Evolutionary conservation across 2,888 invertebrate genomes (phyloP).

Genomic region (Timema podura): DNA sequence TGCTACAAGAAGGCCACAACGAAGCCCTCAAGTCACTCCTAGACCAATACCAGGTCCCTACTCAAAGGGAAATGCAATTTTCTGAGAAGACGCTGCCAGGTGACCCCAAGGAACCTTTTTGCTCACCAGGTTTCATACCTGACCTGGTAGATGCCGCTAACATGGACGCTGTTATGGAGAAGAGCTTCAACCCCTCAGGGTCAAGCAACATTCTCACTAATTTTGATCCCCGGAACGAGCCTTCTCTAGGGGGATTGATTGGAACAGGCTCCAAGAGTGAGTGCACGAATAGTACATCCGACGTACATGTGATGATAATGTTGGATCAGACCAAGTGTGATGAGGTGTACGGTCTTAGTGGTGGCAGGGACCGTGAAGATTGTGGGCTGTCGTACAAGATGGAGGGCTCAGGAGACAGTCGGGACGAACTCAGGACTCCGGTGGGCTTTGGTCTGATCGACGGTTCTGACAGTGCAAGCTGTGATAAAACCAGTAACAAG

Average conservation of each 20-base stretch:
- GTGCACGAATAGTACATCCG: not conserved
- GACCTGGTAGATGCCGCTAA: not conserved
- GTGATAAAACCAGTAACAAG: no score
- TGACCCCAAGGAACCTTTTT: not conserved
- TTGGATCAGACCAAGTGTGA: no score
- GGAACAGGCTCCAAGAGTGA: not conserved
- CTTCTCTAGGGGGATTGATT: not conserved
- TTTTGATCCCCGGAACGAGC: not conserved
- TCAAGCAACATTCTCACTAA: not conserved
- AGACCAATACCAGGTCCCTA: not conserved
- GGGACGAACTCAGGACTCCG: no score
- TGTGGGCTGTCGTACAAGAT: no score
- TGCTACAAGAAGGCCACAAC: conserved; percentile 4
- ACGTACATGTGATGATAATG: conserved; percentile 11
- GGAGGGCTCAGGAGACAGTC: no score
- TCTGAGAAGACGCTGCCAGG: not conserved
- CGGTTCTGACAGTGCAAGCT: no score
- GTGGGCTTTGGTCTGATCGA: no score
- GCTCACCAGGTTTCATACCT: no score
- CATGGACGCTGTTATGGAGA: not conserved
- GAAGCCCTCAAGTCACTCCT: conserved; percentile 10
- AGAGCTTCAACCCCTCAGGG: not conserved
- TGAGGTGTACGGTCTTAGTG: no score
- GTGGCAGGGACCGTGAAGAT: no score
- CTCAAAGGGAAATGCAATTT: not conserved